Conservation (phyloP, 2,797 vertebrate genomes). For the Carapus acus region DNA sequence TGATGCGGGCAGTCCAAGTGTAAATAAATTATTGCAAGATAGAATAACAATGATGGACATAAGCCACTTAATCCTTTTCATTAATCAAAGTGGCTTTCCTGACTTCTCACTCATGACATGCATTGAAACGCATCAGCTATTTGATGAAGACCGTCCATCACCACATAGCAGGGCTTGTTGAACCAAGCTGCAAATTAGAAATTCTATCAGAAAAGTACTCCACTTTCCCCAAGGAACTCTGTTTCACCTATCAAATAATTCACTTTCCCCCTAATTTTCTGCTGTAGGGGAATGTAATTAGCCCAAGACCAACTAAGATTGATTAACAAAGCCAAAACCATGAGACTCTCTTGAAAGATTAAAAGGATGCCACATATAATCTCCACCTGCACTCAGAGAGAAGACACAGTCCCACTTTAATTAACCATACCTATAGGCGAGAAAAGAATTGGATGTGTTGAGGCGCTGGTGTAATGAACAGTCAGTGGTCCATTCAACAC, state of each 20-base stretch:
- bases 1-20: too few relatives aligned
- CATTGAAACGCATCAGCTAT: neutral
- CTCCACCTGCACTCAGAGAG: constrained; percentile 32
- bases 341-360: constrained; percentile 49
- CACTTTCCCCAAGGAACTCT: constrained; percentile 38
- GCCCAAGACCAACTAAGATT: constrained; percentile 50
- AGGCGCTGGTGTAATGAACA: constrained; percentile 36
- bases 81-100: too few relatives aligned
- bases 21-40: too few relatives aligned
- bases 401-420: constrained; percentile 49
- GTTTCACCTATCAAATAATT: constrained; percentile 30
- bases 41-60: too few relatives aligned
- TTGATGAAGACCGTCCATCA: neutral
- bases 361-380: constrained; percentile 41
- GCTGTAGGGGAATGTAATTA: constrained; percentile 50
- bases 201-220: constrained; percentile 44
- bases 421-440: constrained; percentile 44
- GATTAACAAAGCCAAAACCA: constrained; percentile 51
- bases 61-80: too few relatives aligned
- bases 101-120: neutral
- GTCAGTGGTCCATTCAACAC: constrained; percentile 31
- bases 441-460: constrained; percentile 23
- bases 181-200: constrained; percentile 19
- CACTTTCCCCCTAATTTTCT: constrained; percentile 25
- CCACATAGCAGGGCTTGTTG: constrained; percentile 12